Evolutionary conservation across 2,888 invertebrate species (phyloP).

Genomic region (Andrena dorsata): DNA sequence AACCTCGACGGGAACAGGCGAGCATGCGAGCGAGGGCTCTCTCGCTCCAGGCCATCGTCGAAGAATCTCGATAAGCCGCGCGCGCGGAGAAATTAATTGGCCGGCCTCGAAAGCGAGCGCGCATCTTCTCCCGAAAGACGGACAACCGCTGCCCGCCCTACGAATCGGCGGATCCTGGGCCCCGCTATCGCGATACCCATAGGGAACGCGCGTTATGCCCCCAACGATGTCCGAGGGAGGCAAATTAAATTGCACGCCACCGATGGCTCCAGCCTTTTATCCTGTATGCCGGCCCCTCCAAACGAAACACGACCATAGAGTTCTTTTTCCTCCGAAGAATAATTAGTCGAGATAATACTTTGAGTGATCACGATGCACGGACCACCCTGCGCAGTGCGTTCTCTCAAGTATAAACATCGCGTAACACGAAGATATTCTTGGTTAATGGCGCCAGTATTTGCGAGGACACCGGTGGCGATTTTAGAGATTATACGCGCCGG

Average conservation of each 20-base stretch:
- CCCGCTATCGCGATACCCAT: not conserved
- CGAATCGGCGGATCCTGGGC: slow-evolving; percentile 18
- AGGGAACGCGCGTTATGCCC: not conserved
- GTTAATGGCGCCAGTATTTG: too few species aligned
- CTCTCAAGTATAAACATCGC: too few species aligned
- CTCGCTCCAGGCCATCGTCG: slow-evolving; percentile 76
- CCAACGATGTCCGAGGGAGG: not conserved
- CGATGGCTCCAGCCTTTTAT: slow-evolving; percentile 18
- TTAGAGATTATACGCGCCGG: not conserved
- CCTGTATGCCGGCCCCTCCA: not conserved
- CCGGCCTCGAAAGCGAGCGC: slow-evolving; percentile 67
- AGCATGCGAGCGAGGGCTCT: slow-evolving; percentile 40
- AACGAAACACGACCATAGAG: not conserved
- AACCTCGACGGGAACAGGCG: slow-evolving; percentile 63
- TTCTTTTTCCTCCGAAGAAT: too few species aligned
- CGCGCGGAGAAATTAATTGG: slow-evolving; percentile 81
- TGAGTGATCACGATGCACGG: too few species aligned
- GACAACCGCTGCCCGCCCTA: slow-evolving; percentile 13
- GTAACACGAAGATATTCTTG: too few species aligned
- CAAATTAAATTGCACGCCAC: slow-evolving; percentile 37
- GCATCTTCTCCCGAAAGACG: slow-evolving; percentile 43
- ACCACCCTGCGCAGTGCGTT: too few species aligned
- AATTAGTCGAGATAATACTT: too few species aligned
- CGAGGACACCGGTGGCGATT: not conserved
- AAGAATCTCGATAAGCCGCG: slow-evolving; percentile 79